Base-by-base conservation (phyloP, 2,797 vertebrate genomes). In the Pangasius sanitwongsei region DNA sequence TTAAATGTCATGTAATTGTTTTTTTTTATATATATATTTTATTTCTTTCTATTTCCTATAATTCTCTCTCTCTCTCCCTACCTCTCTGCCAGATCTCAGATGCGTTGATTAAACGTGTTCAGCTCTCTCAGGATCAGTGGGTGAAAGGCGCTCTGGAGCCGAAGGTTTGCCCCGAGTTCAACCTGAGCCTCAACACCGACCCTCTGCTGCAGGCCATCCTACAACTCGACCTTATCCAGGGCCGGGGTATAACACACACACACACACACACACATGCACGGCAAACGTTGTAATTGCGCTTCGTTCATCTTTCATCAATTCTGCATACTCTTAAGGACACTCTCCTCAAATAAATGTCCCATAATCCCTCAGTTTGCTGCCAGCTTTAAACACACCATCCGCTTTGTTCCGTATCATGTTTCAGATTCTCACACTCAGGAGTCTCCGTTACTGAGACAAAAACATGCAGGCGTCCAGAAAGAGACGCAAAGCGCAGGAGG, bases 81-180 rank as follows among this genome's bases (percentile, higher is more conserved):
- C 7, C 78, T n/a, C 15, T 85, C 90, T 82, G 2, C 31, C 90
- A 99, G 98, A 98, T 99, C 94, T 99, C 98, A 0, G 98, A 99
- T 37, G 97, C 98, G 77, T 96, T 99, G 94, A 98, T 99, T 94
- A 99, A 98, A 93, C 97, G 98, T 4, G 98, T 99, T 75, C 97
- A 96, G 86, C 95, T 96, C 48, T 99, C 98, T 92, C 98, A 99
- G 95, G 99, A 99, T 89, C 98, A 99, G 92, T 99, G 98, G 99
- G 97, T 98, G 80, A 99, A 98, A 94, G 98, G 98, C 6, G 98
- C 98, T 65, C 94, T 99, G 95, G 98, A 99, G 94, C 97, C 99
- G 0, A 99, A 99, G 94, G 98, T 99, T 3, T 97, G 97, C 59
- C 96, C 98, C 0, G 98, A 99, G 88, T 99, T 98, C 90, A 98